These are phyloP conservation scores for Anguilla obscura DNA, from an alignment of 2,797 vertebrate genomes.

Conservation along the genomic window DNA sequence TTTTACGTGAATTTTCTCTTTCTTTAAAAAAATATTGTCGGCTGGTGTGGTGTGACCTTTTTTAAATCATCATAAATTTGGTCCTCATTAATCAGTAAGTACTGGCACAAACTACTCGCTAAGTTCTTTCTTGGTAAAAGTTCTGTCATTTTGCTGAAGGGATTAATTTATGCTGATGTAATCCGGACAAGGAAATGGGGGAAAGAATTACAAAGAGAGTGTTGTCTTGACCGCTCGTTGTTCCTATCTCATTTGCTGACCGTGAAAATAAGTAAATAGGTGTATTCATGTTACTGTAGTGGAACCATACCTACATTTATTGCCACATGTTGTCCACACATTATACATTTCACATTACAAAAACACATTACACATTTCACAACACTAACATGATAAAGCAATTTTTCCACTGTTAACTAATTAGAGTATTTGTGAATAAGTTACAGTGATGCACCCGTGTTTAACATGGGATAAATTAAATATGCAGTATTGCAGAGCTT, in stretches of 20 bases:
- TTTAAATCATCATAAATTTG: constrained; percentile 36
- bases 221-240: constrained; percentile 15
- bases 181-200: constrained; percentile 46
- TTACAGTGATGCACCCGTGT: neutral
- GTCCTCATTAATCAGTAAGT: constrained; percentile 30
- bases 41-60: constrained; percentile 27
- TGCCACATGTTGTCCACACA: no score
- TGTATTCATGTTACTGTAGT: constrained; percentile 28
- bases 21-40: constrained; percentile 9
- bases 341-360: neutral
- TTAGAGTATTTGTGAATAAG: neutral
- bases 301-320: neutral
- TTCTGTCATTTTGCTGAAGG: constrained; percentile 45
- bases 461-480: neutral
- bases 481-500: neutral
- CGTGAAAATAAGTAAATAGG: neutral
- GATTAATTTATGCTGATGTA: constrained; percentile 43
- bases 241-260: neutral
- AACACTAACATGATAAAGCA: neutral
- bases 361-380: neutral
- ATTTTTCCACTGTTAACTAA: neutral
- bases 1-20: neutral
- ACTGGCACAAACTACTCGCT: constrained; percentile 32
- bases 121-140: constrained; percentile 24
- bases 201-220: constrained; percentile 39